Evolutionary conservation across 2,797 vertebrate species (phyloP).

Genomic region (Poeciliopsis presidionis): DNA sequence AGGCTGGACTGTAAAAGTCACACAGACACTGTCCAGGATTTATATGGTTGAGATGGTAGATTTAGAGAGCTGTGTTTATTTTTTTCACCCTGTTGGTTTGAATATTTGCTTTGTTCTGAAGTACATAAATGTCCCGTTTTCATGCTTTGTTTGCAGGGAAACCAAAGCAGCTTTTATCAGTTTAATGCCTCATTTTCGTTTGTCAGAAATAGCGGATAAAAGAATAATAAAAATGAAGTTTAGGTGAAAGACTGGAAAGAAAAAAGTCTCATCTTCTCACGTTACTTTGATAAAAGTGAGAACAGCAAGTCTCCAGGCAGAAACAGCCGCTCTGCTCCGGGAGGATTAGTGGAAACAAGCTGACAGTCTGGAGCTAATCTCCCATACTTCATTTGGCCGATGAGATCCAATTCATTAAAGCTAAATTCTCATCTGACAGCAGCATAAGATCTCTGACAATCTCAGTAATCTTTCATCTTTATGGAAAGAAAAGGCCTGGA

Average conservation of each 20-base stretch:
- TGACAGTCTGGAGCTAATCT: constrained; percentile 67
- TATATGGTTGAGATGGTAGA: neutral
- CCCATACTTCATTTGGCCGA: constrained; percentile 67
- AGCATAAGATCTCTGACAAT: constrained; percentile 64
- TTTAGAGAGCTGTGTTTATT: neutral
- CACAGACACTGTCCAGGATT: neutral
- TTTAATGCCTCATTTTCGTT: neutral
- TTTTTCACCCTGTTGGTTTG: neutral
- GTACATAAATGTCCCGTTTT: neutral
- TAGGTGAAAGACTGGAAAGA: constrained; percentile 3
- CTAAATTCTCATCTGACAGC: constrained; percentile 59
- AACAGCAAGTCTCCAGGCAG: constrained; percentile 45
- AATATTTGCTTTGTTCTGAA: neutral
- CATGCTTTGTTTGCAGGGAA: neutral
- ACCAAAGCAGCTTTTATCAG: neutral
- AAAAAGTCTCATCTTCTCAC: constrained; percentile 19
- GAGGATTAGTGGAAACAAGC: constrained; percentile 66
- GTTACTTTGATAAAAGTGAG: constrained; percentile 40
- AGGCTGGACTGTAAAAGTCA: neutral
- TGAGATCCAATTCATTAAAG: constrained; percentile 66
- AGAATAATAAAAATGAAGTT: neutral
- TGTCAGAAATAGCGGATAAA: neutral
- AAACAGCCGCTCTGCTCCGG: constrained; percentile 44
- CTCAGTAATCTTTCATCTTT: constrained; percentile 70
- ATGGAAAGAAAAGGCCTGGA: constrained; percentile 31